Evolutionary conservation across 2,888 invertebrate genomes (phyloP).

Genomic region (Rhyacophila evoluta): DNA sequence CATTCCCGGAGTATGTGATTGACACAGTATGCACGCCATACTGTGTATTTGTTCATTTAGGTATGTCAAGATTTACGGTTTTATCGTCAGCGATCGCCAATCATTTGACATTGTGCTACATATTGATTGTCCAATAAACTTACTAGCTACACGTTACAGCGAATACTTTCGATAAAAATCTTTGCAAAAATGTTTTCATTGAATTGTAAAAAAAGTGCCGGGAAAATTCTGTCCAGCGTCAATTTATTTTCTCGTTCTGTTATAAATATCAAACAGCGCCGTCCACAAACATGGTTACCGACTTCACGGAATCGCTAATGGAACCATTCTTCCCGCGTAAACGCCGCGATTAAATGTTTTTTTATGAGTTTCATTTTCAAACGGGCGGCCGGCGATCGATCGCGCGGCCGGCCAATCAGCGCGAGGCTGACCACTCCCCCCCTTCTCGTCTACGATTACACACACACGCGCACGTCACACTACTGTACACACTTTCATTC

Average conservation of each 20-base stretch:
- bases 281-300: constrained; percentile 15
- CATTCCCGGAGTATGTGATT: no score
- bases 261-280: constrained; percentile 22
- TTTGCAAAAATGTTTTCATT: neutral
- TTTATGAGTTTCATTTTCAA: constrained; percentile 51
- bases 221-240: constrained; percentile 1
- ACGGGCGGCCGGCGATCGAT: constrained; percentile 58
- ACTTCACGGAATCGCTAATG: constrained; percentile 45
- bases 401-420: constrained; percentile 56
- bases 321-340: constrained; percentile 51
- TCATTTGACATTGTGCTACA: neutral
- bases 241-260: constrained; percentile 12
- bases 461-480: constrained; percentile 42
- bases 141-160: neutral
- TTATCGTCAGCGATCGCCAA: neutral
- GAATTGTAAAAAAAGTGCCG: neutral
- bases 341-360: constrained; percentile 46
- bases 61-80: no score
- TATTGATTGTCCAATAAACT: neutral
- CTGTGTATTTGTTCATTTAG: no score
- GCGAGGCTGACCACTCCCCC: constrained; percentile 54
- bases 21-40: no score
- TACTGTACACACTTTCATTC: neutral
- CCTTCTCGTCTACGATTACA: constrained; percentile 41
- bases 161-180: neutral